Evolutionary conservation across 2,888 invertebrate genomes (phyloP), one percentile per base, ranked within the genome.

Genomic region (Thereva unica): DNA sequence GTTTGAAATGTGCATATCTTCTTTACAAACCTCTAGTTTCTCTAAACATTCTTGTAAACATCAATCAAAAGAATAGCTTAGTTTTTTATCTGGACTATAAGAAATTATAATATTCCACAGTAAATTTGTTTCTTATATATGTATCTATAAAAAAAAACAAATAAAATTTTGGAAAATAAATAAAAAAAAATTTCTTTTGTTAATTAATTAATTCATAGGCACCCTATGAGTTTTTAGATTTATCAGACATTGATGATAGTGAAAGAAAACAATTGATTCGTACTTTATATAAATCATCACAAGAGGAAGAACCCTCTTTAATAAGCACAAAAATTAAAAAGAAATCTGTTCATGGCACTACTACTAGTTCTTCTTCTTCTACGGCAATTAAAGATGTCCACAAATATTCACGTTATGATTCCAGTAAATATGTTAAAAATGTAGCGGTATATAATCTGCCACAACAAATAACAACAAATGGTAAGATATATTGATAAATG

Each of bases 141-240:
- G 23, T 23, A 23, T 23, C 23, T 23, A 23, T 23, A 23, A 23
- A 23, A 23, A 1, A 23, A 23, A 23, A 23, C 23, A 23, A 23
- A 23, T 23, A 23, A 23, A n/a, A 23, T 23, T 23, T 23, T 23
- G 23, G 23, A 23, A 23, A 23, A 23, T 23, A 23, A 23, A 64
- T 47, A 47, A 47, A 10, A 45, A 10, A 45, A 10, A 41, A 59
- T 52, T 23, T 23, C 9, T 10, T 41, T 52, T 44, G 10, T 45
- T 67, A 42, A 23, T 45, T n/a, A n/a, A 41, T 47, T 9, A 42
- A 34, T 12, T 59, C 53, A 23, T 56, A 68, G 70, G 70, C 85
- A 84, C 85, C 85, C 80, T 85, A 86, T 83, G 86, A 89, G 83
- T 90, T 89, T 84, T 84, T 90, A 82, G 89, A 90, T 84, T 84